Evolutionary conservation across 2,113 vertebrate species (phyloP).

Genomic region (Ptilorrhoa leucosticta): DNA sequence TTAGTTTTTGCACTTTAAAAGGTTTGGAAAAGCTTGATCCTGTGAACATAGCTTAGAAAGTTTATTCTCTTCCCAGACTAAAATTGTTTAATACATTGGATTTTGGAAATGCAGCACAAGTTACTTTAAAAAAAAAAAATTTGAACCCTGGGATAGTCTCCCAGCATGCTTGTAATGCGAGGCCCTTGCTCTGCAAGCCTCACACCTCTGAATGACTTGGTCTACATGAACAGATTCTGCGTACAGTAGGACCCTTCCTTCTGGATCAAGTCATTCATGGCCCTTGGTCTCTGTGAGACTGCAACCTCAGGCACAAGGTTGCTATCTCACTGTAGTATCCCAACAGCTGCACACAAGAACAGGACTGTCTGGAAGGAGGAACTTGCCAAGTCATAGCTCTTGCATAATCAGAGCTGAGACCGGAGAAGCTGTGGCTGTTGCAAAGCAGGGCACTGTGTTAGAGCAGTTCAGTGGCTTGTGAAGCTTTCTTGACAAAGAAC

Average conservation of each 20-base stretch:
- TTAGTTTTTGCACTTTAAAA: not conserved
- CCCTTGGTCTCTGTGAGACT: not conserved
- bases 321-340: not conserved
- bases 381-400: slow-evolving; percentile 60
- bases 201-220: not conserved
- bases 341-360: not conserved
- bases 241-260: not conserved
- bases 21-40: not conserved
- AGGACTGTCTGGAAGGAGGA: not conserved
- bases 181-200: not conserved
- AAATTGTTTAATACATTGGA: not conserved
- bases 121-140: not conserved
- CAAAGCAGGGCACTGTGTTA: not conserved
- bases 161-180: rapidly evolving
- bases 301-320: not conserved
- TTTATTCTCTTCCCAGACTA: not conserved
- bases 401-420: not conserved
- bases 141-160: not conserved
- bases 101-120: not conserved
- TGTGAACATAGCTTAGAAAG: not conserved
- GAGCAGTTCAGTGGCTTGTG: not conserved
- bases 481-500: not conserved
- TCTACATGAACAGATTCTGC: not conserved
- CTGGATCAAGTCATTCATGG: not conserved
- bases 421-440: not conserved